These are phyloP conservation scores for Hemicordylus capensis DNA, from an alignment of 2,113 vertebrate species.

Conservation along the genomic window DNA sequence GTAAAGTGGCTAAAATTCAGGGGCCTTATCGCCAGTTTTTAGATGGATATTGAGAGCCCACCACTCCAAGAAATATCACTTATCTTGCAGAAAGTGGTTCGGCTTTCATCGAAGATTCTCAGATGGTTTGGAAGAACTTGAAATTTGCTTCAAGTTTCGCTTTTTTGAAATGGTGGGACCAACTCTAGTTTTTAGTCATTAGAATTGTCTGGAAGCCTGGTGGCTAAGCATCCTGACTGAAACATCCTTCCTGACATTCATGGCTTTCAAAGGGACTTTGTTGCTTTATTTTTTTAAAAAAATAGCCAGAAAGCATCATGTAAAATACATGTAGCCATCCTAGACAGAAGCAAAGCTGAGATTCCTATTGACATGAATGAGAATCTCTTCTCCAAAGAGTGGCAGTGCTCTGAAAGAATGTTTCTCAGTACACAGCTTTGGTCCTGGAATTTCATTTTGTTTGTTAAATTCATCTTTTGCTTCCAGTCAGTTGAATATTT, in stretches of 20 bases:
- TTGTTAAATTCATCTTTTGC: not conserved
- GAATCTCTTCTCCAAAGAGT: rapidly evolving
- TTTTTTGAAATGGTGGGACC: too few relatives aligned
- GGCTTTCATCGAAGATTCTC: too few relatives aligned
- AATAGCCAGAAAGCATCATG: not conserved
- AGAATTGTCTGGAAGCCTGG: not conserved
- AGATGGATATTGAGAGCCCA: too few relatives aligned
- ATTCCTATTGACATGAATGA: not conserved
- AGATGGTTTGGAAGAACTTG: too few relatives aligned
- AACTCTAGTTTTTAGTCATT: not conserved
- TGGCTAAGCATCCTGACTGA: too few relatives aligned
- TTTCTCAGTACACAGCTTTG: not conserved
- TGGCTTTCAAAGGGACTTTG: not conserved
- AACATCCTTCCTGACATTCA: not conserved
- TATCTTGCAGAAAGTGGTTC: too few relatives aligned
- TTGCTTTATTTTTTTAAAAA: not conserved
- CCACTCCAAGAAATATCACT: too few relatives aligned
- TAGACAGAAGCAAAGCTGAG: not conserved
- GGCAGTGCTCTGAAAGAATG: not conserved
- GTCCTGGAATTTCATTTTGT: not conserved
- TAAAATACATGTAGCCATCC: not conserved
- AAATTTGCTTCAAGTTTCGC: too few relatives aligned
- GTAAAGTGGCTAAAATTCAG: too few relatives aligned
- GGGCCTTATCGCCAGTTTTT: too few relatives aligned
- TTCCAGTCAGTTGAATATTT: not conserved